Evolutionary conservation across 2,888 invertebrate genomes (phyloP).

Genomic region (Prosapia bicincta): DNA sequence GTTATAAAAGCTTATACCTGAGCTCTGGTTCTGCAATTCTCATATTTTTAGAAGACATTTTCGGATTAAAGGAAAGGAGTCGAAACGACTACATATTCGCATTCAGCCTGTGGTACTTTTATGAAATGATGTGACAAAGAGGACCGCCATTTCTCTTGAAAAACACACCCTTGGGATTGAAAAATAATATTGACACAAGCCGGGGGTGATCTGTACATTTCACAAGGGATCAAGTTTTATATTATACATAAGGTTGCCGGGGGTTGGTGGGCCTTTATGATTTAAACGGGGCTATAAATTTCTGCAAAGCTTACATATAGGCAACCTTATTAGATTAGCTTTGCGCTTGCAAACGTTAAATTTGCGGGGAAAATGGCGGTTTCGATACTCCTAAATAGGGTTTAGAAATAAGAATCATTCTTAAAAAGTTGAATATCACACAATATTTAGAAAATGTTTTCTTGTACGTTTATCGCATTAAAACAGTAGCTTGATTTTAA

Average conservation of each 20-base stretch:
- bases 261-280: neutral
- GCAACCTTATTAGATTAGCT: neutral
- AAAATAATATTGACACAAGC: conserved; percentile 36
- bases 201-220: conserved; percentile 25
- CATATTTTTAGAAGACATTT: conserved; percentile 7
- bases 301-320: neutral
- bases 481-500: no score
- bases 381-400: no score
- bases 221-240: neutral
- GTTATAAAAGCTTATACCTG: no score
- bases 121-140: conserved; percentile 8
- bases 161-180: conserved; percentile 32
- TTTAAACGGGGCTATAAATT: neutral
- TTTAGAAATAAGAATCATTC: no score
- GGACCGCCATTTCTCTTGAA: conserved; percentile 19
- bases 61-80: conserved; percentile 3
- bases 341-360: no score
- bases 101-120: conserved; percentile 1
- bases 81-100: neutral
- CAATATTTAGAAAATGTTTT: no score
- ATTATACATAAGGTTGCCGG: neutral
- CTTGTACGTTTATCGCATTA: no score
- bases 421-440: no score
- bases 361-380: no score
- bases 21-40: no score